phyloP scores from a whole-genome alignment of 64 coral and sea anemone species.

The Montipora cactus region DNA sequence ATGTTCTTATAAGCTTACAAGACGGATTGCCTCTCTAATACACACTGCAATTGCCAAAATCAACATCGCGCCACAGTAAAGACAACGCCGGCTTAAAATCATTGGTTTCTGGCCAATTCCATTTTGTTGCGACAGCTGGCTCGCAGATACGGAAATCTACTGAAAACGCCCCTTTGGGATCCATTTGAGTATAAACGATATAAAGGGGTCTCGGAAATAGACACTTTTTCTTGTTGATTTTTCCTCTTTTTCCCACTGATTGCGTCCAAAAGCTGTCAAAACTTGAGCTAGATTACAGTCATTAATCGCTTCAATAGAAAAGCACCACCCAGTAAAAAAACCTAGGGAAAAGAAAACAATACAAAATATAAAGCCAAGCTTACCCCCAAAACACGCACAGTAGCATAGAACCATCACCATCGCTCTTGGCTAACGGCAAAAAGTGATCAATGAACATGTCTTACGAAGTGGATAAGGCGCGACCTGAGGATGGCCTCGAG shows the following conservation, averaged over 20 bases:
- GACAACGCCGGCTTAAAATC: too few relatives aligned
- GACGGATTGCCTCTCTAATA: too few relatives aligned
- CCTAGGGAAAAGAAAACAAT: neutral
- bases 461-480: neutral
- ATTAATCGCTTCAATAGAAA: neutral
- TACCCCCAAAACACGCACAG: neutral
- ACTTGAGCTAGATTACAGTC: neutral
- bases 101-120: too few relatives aligned
- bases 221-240: neutral
- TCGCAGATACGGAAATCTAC: too few relatives aligned
- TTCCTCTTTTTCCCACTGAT: neutral
- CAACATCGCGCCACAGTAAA: too few relatives aligned
- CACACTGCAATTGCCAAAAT: too few relatives aligned
- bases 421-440: neutral
- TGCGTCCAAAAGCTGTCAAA: neutral
- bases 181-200: too few relatives aligned
- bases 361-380: neutral
- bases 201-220: too few relatives aligned
- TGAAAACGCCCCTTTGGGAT: too few relatives aligned
- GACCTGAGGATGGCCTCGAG: neutral
- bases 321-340: neutral
- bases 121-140: too few relatives aligned
- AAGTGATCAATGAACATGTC: neutral
- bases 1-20: too few relatives aligned
- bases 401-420: neutral